Percentiles rank a stretch among this genome's conserved stretches.
Conservation (phyloP, 1,140 invertebrate genomes). For the Rhyacophila brunnea region DNA sequence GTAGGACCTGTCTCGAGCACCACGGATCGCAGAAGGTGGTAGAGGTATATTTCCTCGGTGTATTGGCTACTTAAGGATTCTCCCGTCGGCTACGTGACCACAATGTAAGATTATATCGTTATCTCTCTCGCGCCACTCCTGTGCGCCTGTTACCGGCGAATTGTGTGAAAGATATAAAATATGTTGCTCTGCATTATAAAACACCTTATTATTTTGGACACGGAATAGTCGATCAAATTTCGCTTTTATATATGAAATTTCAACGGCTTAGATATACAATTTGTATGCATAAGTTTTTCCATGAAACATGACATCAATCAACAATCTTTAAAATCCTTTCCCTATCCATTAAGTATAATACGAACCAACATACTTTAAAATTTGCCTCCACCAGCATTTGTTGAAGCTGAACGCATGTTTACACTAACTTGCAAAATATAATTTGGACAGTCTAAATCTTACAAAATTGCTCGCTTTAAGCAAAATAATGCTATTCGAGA, state of each 20-base stretch:
- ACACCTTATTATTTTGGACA: neutral
- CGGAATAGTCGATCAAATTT: neutral
- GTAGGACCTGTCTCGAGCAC: neutral
- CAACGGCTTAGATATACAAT: too few relatives aligned
- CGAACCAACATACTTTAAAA: too few relatives aligned
- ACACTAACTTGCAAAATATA: too few relatives aligned
- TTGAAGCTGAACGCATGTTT: too few relatives aligned
- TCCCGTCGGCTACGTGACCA: constrained; percentile 29
- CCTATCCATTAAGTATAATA: too few relatives aligned
- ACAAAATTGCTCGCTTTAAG: too few relatives aligned
- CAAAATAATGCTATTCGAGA: too few relatives aligned
- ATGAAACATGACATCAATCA: too few relatives aligned
- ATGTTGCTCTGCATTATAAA: constrained; percentile 27
- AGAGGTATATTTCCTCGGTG: constrained; percentile 16
- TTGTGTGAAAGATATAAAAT: constrained; percentile 33
- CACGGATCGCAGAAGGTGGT: constrained; percentile 9
- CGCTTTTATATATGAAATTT: neutral
- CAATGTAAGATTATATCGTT: constrained; percentile 33
- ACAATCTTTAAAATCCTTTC: too few relatives aligned
- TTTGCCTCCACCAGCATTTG: too few relatives aligned
- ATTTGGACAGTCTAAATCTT: too few relatives aligned
- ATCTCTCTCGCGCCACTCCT: constrained; percentile 21
- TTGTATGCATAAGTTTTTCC: too few relatives aligned
- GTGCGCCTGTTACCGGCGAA: constrained; percentile 19
- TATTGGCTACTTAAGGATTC: constrained; percentile 35